Conservation (phyloP, 1,140 invertebrate genomes). For the Neodiprion virginianus region DNA sequence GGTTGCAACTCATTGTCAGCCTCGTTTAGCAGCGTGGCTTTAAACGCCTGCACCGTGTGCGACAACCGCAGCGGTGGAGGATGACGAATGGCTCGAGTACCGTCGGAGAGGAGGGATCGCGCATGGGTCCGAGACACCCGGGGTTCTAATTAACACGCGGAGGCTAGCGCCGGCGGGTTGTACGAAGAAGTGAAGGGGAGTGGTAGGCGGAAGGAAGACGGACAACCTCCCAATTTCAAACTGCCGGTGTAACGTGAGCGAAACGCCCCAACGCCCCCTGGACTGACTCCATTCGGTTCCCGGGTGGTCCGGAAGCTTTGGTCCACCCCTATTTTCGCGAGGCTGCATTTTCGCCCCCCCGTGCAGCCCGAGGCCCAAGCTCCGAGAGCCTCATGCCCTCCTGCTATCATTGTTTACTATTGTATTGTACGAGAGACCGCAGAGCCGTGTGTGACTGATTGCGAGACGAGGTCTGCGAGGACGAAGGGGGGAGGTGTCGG, state of each 20-base stretch:
- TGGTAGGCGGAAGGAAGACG: not conserved
- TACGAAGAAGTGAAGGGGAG: slow-evolving; percentile 10
- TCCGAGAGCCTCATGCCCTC: slow-evolving; percentile 43
- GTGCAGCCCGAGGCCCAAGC: slow-evolving; percentile 30
- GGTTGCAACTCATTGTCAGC: too few relatives aligned
- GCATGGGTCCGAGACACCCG: slow-evolving; percentile 44
- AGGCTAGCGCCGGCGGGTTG: slow-evolving; percentile 24
- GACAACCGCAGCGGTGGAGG: not conserved
- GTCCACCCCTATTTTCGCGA: slow-evolving; percentile 43
- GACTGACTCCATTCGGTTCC: slow-evolving; percentile 14
- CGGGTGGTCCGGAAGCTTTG: slow-evolving; percentile 29
- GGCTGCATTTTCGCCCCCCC: slow-evolving; percentile 35
- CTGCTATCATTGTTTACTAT: slow-evolving; percentile 60
- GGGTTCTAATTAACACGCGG: not conserved
- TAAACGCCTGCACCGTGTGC: not conserved
- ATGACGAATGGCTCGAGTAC: not conserved
- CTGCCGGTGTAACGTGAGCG: not conserved
- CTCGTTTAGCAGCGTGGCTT: not conserved
- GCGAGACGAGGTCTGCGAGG: not conserved
- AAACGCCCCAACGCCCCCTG: slow-evolving; percentile 40
- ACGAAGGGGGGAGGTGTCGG: not conserved
- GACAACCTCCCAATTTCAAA: slow-evolving; percentile 5
- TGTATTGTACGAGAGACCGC: slow-evolving; percentile 51
- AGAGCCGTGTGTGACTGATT: not conserved
- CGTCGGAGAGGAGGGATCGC: slow-evolving; percentile 49